Conservation (phyloP, 2,113 vertebrate species). For the Pogona vitticeps region DNA sequence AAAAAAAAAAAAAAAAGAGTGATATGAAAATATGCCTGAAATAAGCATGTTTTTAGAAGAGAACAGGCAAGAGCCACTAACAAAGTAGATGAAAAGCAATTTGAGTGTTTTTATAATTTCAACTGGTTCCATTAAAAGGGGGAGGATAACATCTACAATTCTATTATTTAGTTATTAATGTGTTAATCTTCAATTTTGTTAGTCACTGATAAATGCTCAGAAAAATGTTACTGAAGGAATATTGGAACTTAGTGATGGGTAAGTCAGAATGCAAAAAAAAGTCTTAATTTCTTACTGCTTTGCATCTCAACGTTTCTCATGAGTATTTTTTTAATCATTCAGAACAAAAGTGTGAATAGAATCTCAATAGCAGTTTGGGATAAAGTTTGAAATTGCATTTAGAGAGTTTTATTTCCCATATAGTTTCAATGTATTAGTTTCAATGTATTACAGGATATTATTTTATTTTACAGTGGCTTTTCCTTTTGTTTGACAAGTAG, state of each 20-base stretch:
- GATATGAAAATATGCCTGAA: background rate
- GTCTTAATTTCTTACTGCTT: background rate
- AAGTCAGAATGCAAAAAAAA: background rate
- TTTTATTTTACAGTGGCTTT: background rate
- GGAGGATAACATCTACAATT: slow-evolving; percentile 9
- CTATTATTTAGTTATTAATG: background rate
- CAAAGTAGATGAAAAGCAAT: background rate
- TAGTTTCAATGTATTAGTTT: background rate
- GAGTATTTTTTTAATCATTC: background rate
- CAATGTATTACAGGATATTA: background rate
- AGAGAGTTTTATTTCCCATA: background rate
- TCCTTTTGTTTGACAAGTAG: background rate
- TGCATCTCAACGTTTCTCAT: background rate
- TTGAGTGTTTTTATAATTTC: background rate
- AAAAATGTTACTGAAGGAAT: slow-evolving; percentile 6
- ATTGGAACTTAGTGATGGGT: background rate
- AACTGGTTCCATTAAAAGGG: slow-evolving; percentile 12
- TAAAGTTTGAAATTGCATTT: background rate
- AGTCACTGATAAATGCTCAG: slow-evolving; percentile 19
- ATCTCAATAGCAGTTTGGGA: background rate
- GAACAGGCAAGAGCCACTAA: background rate
- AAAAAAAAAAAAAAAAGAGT: background rate
- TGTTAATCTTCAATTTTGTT: background rate
- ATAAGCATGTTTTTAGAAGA: slow-evolving; percentile 24
- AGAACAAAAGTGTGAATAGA: background rate